phyloP scores from a whole-genome alignment of 2,888 invertebrate species.

The Cyclophora albipunctata region DNA sequence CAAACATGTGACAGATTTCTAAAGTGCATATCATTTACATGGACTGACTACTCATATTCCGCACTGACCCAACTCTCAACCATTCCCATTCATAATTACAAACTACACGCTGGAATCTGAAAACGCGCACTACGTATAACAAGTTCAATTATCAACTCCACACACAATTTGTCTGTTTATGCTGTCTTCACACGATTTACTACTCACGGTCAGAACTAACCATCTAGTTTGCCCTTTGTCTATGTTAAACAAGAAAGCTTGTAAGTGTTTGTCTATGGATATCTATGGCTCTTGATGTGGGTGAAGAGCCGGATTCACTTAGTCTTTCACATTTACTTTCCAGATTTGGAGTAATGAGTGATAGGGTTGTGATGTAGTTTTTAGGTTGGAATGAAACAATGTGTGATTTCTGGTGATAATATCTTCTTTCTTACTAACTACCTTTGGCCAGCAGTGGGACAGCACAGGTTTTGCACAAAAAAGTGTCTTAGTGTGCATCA shows the following conservation, averaged over 20 bases:
- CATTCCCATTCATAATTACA: no score
- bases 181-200: constrained; percentile 26
- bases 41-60: no score
- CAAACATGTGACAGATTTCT: no score
- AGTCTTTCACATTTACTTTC: constrained; percentile 39
- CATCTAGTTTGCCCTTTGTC: constrained; percentile 39
- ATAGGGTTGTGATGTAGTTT: constrained; percentile 31
- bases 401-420: no score
- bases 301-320: constrained; percentile 39
- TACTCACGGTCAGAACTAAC: constrained; percentile 32
- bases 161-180: constrained; percentile 39
- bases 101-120: no score
- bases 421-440: no score
- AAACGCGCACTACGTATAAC: background rate
- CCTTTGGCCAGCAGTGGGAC: no score
- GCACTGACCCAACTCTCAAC: no score
- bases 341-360: constrained; percentile 24
- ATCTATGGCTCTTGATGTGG: constrained; percentile 23
- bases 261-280: constrained; percentile 6
- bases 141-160: constrained; percentile 29
- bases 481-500: no score
- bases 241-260: constrained; percentile 33
- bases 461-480: no score
- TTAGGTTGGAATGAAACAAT: background rate
- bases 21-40: no score